phyloP scores from a whole-genome alignment of 2,113 vertebrate genomes.

The pig (Sus scrofa) region T2T-Sscrofa CM000826.6:114946001-114946500 shows the following conservation, averaged over 20 bases:
- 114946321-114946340: not conserved
- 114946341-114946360: not conserved
- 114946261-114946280: not conserved
- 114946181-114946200: not conserved
- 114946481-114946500: not conserved
- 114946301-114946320: not conserved
- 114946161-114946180: not conserved
- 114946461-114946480: not conserved
- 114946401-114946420: not conserved
- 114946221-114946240: not conserved
- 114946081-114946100: not conserved
- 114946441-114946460: not conserved
- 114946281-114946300: not conserved
- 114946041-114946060: not conserved
- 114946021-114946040: not conserved
- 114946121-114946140: not conserved
- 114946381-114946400: not conserved
- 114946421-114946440: not conserved
- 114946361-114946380: not conserved
- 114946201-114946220: not conserved
- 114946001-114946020: not conserved
- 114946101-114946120: not conserved
- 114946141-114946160: not conserved
- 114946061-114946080: not conserved
- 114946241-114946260: not conserved